These are phyloP conservation scores for Corythoichthys haematopterus DNA, from an alignment of 2,113 vertebrate species.

Conservation along the genomic window DNA sequence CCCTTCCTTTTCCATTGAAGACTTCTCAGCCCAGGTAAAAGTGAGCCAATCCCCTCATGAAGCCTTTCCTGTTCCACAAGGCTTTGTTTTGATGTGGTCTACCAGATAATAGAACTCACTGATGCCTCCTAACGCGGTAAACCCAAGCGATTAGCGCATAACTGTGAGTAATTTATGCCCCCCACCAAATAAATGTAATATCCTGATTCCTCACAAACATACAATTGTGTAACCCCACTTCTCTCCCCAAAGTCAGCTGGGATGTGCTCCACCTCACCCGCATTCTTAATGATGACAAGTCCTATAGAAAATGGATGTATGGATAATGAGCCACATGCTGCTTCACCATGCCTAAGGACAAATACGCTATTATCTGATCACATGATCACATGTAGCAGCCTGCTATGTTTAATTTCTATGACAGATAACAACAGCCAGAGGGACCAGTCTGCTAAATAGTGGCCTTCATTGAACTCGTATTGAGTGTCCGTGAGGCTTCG, in stretches of 20 bases:
- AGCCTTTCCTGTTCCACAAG: constrained; percentile 18
- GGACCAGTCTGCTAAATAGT: too few relatives aligned
- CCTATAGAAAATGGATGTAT: neutral
- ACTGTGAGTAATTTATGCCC: neutral
- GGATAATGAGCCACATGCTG: neutral
- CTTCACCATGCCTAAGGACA: neutral
- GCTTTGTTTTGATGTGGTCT: constrained; percentile 4
- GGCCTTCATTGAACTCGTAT: too few relatives aligned
- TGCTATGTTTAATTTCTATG: neutral
- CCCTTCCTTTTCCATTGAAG: constrained; percentile 48
- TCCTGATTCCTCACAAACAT: neutral
- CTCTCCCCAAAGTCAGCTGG: too few relatives aligned
- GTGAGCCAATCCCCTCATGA: constrained; percentile 58
- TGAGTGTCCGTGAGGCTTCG: too few relatives aligned
- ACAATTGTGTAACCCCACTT: too few relatives aligned
- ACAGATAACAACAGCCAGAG: neutral
- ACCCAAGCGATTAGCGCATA: neutral
- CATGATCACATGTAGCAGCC: neutral
- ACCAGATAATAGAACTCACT: too few relatives aligned
- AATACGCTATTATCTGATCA: neutral
- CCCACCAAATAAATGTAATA: neutral
- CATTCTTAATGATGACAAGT: neutral
- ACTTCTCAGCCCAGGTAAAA: constrained; percentile 58
- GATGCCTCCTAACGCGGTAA: neutral
- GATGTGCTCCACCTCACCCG: too few relatives aligned